Percentiles rank a stretch among this genome's conserved stretches.
Conservation (phyloP, 2,113 vertebrate genomes). For the Oxygymnocypris stewartii region DNA sequence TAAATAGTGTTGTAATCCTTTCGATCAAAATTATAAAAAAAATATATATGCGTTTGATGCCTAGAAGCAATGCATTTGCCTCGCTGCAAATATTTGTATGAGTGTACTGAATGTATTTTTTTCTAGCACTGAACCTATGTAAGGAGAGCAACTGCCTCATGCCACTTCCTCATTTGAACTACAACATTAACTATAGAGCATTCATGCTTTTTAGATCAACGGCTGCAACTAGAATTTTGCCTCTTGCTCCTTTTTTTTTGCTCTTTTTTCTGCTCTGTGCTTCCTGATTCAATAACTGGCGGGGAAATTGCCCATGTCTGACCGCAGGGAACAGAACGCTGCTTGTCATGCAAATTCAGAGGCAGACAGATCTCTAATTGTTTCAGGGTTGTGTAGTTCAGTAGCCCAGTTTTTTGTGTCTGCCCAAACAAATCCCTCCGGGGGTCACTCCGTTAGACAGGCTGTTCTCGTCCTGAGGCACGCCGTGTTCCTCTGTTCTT, state of each 20-base stretch:
- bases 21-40: neutral
- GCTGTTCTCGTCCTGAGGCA: conserved; percentile 40
- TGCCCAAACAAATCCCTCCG: conserved; percentile 44
- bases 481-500: conserved; percentile 44
- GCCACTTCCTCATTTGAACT: conserved; percentile 47
- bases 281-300: conserved; percentile 46
- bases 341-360: conserved; percentile 57
- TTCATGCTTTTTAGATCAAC: conserved; percentile 29
- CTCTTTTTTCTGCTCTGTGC: conserved; percentile 11
- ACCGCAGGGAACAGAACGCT: conserved; percentile 35
- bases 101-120: neutral
- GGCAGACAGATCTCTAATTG: conserved; percentile 54
- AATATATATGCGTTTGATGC: neutral
- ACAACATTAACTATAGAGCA: conserved; percentile 10
- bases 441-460: conserved; percentile 29
- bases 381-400: conserved; percentile 43
- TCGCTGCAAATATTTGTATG: neutral
- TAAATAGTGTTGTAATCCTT: neutral
- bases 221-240: neutral
- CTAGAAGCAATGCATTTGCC: neutral
- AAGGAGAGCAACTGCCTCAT: conserved; percentile 32
- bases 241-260: neutral
- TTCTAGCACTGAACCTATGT: neutral
- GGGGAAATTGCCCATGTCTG: conserved; percentile 36
- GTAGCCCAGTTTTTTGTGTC: conserved; percentile 37